Conservation (phyloP, 2,888 invertebrate species). For the Lepidocyrtinus sp. region DNA sequence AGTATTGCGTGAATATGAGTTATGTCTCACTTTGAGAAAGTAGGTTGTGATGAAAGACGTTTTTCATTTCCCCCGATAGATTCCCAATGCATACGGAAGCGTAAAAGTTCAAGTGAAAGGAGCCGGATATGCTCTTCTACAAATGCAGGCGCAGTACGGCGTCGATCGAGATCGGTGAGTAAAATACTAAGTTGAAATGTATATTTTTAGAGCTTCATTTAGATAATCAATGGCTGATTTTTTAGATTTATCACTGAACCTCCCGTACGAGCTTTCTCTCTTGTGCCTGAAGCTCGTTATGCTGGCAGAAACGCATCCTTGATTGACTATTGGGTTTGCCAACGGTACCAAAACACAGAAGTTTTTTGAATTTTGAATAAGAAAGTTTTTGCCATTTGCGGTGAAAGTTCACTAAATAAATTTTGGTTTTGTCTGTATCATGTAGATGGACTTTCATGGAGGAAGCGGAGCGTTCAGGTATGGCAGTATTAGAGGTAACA, state of each 20-base stretch:
- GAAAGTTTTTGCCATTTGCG: too few species aligned
- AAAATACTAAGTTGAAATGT: neutral
- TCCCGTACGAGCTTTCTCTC: conserved; percentile 84
- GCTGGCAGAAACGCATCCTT: conserved; percentile 95
- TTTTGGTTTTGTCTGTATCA: too few species aligned
- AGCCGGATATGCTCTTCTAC: conserved; percentile 93
- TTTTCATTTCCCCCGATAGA: conserved; percentile 74
- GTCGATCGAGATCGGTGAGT: conserved; percentile 82
- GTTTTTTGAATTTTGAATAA: too few species aligned
- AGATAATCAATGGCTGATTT: neutral
- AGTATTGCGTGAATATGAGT: conserved; percentile 40
- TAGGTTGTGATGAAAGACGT: conserved; percentile 21
- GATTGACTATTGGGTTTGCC: conserved; percentile 88
- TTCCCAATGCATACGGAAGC: conserved; percentile 94
- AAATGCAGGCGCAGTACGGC: conserved; percentile 90
- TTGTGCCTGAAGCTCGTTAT: conserved; percentile 83
- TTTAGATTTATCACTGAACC: conserved; percentile 90
- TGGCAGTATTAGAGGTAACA: conserved; percentile 89
- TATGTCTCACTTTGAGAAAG: conserved; percentile 4
- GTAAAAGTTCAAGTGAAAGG: conserved; percentile 94
- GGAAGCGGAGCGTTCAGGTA: conserved; percentile 88
- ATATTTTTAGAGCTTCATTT: neutral
- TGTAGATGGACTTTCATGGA: conserved; percentile 83
- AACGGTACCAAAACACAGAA: conserved; percentile 77
- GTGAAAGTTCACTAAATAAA: too few species aligned